These are phyloP conservation scores for Isichthys henryi DNA, from an alignment of 2,113 vertebrate species.

Conservation along the genomic window DNA sequence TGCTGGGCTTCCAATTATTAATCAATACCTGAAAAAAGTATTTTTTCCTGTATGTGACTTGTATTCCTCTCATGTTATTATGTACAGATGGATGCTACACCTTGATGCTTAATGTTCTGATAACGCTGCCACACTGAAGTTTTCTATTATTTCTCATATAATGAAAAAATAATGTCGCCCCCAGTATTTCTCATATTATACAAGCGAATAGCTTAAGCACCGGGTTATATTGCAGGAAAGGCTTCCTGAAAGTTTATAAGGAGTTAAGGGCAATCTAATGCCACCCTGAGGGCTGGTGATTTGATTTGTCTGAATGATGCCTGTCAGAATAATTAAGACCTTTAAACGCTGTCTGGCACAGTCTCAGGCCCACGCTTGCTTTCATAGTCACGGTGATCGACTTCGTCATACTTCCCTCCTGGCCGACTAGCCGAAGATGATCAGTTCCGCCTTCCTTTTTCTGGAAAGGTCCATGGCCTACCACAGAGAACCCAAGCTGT, in stretches of 20 bases:
- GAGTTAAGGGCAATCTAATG: neutral
- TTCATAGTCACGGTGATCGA: neutral
- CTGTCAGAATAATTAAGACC: neutral
- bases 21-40: neutral
- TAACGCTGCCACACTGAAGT: neutral
- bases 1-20: neutral
- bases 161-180: neutral
- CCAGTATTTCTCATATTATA: neutral
- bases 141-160: neutral
- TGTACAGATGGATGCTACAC: neutral
- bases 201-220: neutral
- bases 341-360: neutral
- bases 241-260: neutral
- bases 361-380: neutral
- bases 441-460: neutral
- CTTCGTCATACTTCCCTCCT: neutral
- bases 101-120: neutral
- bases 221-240: neutral
- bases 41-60: neutral
- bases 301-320: neutral
- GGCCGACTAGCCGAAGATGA: slow-evolving; percentile 5
- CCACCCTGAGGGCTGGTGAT: neutral
- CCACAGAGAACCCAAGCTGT: neutral
- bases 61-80: neutral
- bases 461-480: neutral